Conservation (phyloP, 2,113 vertebrate genomes). For the Chlorocebus sabaeus region DNA sequence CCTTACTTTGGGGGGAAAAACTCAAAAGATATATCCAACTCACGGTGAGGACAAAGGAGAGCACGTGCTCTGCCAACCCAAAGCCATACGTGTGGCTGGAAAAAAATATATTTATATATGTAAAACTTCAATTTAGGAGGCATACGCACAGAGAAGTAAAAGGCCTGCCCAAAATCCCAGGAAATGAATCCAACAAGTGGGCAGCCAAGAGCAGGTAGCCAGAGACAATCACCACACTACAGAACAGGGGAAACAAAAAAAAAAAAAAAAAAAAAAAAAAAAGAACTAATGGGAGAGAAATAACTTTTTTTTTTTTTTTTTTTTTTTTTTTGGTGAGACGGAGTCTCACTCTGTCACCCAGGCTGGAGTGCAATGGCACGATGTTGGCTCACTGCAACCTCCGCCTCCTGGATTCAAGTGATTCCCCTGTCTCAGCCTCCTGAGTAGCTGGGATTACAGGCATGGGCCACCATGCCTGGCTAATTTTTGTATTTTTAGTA, state of each 20-base stretch:
- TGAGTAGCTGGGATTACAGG: too few relatives aligned
- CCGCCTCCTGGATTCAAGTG: too few relatives aligned
- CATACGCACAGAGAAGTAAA: neutral
- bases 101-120: neutral
- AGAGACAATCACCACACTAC: neutral
- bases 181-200: neutral
- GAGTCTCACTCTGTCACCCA: too few relatives aligned
- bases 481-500: too few relatives aligned
- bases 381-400: too few relatives aligned
- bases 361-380: too few relatives aligned
- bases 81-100: neutral
- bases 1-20: neutral
- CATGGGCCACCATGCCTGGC: too few relatives aligned
- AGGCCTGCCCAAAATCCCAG: neutral
- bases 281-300: neutral
- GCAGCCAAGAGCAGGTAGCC: neutral
- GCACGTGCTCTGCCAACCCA: neutral
- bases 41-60: slow-evolving; percentile 45
- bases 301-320: neutral
- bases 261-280: slow-evolving; percentile 36
- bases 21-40: slow-evolving; percentile 34
- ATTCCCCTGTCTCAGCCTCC: too few relatives aligned
- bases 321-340: too few relatives aligned
- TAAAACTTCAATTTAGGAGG: neutral
- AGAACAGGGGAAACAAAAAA: slow-evolving; percentile 6